Base-by-base conservation (phyloP, 2,113 vertebrate species). In the Scartelaos histophorus region DNA sequence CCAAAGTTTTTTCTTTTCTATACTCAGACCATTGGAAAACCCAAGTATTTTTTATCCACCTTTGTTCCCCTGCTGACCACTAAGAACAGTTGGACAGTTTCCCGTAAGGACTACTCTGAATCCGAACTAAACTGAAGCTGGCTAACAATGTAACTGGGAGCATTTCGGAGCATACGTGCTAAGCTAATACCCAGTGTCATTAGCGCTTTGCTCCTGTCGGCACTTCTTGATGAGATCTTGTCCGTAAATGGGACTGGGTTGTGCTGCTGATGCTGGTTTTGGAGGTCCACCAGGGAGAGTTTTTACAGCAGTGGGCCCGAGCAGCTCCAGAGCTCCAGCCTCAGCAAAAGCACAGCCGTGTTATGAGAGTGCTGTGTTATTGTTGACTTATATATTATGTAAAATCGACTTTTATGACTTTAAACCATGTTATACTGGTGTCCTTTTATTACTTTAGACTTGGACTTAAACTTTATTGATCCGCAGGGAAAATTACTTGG, bases 161-260 rank as follows among this genome's bases (percentile, higher is more conserved):
- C 19, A 19, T 21, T n/a, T n/a, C 11, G 29, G 17, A 64, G 7
- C 61, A 5, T 5, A 15, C 17, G 29, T 1, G 10, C 61, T 43
- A 3, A 38, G 61, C 15, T 64, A 64, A 64, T 64, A 64, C 61
- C 34, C 61, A 0, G 61, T 38, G 61, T 64, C 61, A 64, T 64
- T 64, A 64, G 34, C 34, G 61, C 19, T 35, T 7, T 61, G 58
- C 29, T 17, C 29, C 17, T 38, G 17, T 34, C 3, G 34, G 61
- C 34, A n/a, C 34, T 64, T 17, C 29, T 43, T 38, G 61, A 64
- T 19, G 16, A 38, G 19, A 7, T n/a, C 16, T 17, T 35, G 60
- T 38, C 61, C 29, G 61, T 38, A n/a, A 64, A 64, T 35, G 60
- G 25, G 56, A 25, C n/a, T 7, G 19, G 2, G 56, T 58, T 58